Base-by-base conservation (phyloP, 2,888 invertebrate genomes). In the Clivina fossor region DNA sequence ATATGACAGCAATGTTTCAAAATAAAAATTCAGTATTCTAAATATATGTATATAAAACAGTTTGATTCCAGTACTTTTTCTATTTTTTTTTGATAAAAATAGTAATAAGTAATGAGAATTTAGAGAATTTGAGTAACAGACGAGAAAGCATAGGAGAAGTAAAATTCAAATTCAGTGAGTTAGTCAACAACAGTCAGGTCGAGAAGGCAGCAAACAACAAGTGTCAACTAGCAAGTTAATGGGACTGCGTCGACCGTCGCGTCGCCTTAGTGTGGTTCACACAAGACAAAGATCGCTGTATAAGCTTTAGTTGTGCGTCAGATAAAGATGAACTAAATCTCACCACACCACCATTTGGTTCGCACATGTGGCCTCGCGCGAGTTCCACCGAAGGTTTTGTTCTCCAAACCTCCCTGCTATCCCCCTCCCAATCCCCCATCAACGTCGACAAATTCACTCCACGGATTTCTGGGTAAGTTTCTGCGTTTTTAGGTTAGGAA, bases 181-280 rank as follows among this genome's bases (percentile, higher is more conserved):
- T n/a, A n/a, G n/a, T n/a, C n/a, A n/a, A n/a, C n/a, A 53, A 54
- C 47, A 59, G 59, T 60, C 62, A 62, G 62, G 64, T 65, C 64
- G 62, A 63, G 63, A 63, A 66, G 64, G 57, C 63, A 66, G 64
- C 67, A 65, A 69, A 69, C 69, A 69, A 69, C 69, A 69, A 69
- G 69, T 69, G 69, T 69, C 69, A 69, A 65, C 66, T 64, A 61
- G 60, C 58, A 60, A 68, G 65, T 67, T 69, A 69, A 69, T 68
- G 69, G 67, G 65, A 66, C 63, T 65, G 66, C 64, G 63, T 64
- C 65, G 65, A 68, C 61, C n/a, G n/a, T n/a, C n/a, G n/a, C n/a
- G n/a, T n/a, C n/a, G n/a, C n/a, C n/a, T n/a, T n/a, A n/a, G n/a
- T n/a, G n/a, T n/a, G n/a, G n/a, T 58, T 50, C 48, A 46, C 55